Base-by-base conservation (phyloP, 2,888 invertebrate species). In the Ctena decussata region DNA sequence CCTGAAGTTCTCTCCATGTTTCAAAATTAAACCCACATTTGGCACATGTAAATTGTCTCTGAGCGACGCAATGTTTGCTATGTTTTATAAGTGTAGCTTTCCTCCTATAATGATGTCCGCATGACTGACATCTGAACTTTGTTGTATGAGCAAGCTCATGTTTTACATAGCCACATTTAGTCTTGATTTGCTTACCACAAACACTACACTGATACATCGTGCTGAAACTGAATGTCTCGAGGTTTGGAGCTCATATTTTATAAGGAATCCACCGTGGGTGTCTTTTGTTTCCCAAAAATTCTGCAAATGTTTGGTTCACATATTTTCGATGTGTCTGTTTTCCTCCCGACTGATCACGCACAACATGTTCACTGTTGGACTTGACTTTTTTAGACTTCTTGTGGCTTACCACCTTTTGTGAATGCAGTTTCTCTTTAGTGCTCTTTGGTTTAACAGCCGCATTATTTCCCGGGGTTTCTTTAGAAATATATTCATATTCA, bases 181-280 rank as follows among this genome's bases (percentile, higher is more conserved):
- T 72, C 27, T 72, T 24, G 44, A 72, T 41, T 30, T 72, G 27
- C 46, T 18, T 24, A 72, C 44, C 41, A 72, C 72, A 72, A 72
- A 46, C 46, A 2, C 35, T 44, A 72, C 72, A 72, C 8, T n/a
- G 72, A 46, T 72, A 72, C 72, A 72, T 72, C 65, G 11, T 65
- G 65, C 35, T 5, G 3, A 30, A 18, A 65, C 65, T 65, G 35
- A 5, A n/a, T 32, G 18, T 35, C 35, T 21, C 21, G 21, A 35
- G 35, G 35, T 32, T 5, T 18, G 32, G 18, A 21, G 32, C 35
- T 65, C 65, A 65, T 65, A 32, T 65, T 65, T 65, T 35, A 65
- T 65, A 65, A 3, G 65, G 65, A 35, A 65, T 65, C 65, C 65
- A 65, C 35, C 65, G 32, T 21, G 65, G 15, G 21, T 18, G 35